Conservation (phyloP, 1,140 invertebrate species). For the Trachymyrmex septentrionalis region DNA sequence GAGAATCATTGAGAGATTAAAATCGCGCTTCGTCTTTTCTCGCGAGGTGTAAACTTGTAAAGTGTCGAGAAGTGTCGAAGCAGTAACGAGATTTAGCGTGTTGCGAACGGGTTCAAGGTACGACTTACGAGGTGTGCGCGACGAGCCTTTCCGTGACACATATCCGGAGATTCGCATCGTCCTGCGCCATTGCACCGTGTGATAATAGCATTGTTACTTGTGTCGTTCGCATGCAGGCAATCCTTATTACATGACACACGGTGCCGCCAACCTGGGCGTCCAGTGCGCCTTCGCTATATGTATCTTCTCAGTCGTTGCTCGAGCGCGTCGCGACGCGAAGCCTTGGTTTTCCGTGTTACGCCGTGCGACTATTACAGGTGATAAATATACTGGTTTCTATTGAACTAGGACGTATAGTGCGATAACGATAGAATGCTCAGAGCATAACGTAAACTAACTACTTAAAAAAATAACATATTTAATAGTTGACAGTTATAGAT, state of each 20-base stretch:
- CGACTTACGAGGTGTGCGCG: constrained; percentile 30
- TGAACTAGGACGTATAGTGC: background rate
- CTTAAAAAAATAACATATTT: background rate
- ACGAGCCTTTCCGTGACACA: constrained; percentile 62
- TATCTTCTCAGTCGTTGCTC: constrained; percentile 83
- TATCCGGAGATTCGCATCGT: constrained; percentile 75
- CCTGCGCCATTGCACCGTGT: constrained; percentile 80
- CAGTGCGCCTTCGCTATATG: constrained; percentile 64
- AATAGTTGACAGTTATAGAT: background rate
- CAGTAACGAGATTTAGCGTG: background rate
- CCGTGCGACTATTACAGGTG: background rate
- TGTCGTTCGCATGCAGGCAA: constrained; percentile 74
- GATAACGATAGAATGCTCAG: background rate
- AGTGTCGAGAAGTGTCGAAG: background rate
- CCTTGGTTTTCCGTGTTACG: constrained; percentile 61
- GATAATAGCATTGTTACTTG: constrained; percentile 84
- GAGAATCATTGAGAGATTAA: background rate
- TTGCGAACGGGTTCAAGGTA: constrained; percentile 71
- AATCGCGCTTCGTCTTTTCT: constrained; percentile 17
- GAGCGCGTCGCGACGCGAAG: constrained; percentile 75
- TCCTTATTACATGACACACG: constrained; percentile 83
- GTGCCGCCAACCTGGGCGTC: constrained; percentile 74
- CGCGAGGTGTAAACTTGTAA: background rate
- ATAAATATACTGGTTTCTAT: constrained; percentile 48
- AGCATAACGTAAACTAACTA: background rate